Conservation (phyloP, 2,113 vertebrate species). For the Puntigrus tetrazona region DNA sequence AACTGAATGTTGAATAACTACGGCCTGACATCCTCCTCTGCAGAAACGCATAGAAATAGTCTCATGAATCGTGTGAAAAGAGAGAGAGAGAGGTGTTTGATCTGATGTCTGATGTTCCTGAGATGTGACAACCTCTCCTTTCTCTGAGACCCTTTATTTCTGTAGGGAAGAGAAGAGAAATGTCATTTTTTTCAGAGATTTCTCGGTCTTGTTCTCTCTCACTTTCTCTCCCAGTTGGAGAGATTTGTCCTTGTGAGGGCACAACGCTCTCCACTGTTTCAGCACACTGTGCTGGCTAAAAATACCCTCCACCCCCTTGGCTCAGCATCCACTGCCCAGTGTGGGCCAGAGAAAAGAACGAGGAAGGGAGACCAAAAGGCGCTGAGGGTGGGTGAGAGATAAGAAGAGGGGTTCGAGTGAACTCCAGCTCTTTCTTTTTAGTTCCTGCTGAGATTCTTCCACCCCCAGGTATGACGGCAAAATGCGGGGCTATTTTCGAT, state of each 20-base stretch:
- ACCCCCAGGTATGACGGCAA: not conserved
- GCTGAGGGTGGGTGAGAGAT: not conserved
- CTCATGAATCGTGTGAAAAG: not conserved
- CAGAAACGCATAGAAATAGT: not conserved
- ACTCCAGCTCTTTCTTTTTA: not conserved
- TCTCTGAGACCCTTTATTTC: slow-evolving; percentile 11
- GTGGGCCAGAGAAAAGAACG: slow-evolving; percentile 39
- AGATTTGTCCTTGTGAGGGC: slow-evolving; percentile 56
- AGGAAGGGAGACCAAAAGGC: slow-evolving; percentile 22
- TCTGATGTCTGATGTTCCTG: not conserved
- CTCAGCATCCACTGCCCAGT: slow-evolving; percentile 47
- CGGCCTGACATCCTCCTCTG: not conserved
- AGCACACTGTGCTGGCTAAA: slow-evolving; percentile 52
- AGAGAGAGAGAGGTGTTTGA: slow-evolving; percentile 24
- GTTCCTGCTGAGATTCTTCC: not conserved
- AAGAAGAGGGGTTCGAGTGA: slow-evolving; percentile 6
- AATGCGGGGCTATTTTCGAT: not conserved
- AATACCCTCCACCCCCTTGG: slow-evolving; percentile 53
- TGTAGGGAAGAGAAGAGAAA: slow-evolving; percentile 15
- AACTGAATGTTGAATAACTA: not conserved
- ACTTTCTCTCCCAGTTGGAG: slow-evolving; percentile 28
- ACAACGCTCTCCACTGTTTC: slow-evolving; percentile 53
- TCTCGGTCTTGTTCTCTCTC: not conserved
- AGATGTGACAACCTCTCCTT: not conserved
- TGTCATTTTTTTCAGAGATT: not conserved